Conservation (phyloP, 1,140 invertebrate species). For the Drosophila parvula region DNA sequence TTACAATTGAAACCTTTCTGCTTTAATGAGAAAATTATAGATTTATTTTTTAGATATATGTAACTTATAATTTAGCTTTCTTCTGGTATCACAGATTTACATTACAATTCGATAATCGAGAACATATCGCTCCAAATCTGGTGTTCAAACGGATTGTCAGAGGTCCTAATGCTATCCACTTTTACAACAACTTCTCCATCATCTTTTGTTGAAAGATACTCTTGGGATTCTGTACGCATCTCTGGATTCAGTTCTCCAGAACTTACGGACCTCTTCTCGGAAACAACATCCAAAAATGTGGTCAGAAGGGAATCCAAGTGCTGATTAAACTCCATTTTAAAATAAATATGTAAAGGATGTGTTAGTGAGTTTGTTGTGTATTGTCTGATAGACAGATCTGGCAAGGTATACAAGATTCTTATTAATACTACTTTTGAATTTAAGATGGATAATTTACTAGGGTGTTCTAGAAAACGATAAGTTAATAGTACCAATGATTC, state of each 20-base stretch:
- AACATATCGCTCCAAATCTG: neutral
- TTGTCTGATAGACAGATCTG: neutral
- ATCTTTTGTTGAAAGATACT: neutral
- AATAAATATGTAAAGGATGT: neutral
- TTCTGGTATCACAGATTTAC: neutral
- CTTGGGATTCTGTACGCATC: neutral
- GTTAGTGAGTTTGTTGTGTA: neutral
- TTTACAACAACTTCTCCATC: neutral
- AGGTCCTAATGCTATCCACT: no score
- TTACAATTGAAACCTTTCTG: neutral
- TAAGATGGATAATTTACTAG: no score
- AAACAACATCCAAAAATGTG: neutral
- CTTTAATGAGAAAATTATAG: neutral
- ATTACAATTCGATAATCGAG: neutral
- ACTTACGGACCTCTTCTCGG: neutral
- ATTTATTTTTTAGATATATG: neutral
- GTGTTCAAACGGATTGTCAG: neutral
- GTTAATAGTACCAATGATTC: no score
- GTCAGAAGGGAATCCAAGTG: constrained; percentile 1
- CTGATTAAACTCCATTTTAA: constrained; percentile 12
- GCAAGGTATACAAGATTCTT: neutral
- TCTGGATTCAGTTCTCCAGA: neutral
- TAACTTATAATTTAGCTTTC: no score
- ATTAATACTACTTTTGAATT: no score
- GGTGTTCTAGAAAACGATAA: no score